These are phyloP conservation scores for Macroteleia sp. DNA, from an alignment of 2,888 invertebrate species.

Conservation along the genomic window DNA sequence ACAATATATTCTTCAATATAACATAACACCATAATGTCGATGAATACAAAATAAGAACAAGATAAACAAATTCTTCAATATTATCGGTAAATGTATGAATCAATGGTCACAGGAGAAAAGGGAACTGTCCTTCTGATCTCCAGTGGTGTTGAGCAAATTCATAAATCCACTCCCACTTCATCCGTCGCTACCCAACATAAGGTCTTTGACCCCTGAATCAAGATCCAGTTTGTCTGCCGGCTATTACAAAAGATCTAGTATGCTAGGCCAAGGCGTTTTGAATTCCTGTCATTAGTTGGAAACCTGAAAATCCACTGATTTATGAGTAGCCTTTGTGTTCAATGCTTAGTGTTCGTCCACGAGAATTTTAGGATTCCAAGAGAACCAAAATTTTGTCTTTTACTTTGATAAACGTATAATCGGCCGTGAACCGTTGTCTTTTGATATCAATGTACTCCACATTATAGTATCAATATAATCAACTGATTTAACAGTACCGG, in stretches of 20 bases:
- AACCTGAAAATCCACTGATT: slow-evolving; percentile 2
- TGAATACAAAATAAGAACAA: too few relatives aligned
- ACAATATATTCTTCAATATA: too few relatives aligned
- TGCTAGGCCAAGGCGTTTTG: slow-evolving; percentile 21
- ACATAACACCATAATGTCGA: too few relatives aligned
- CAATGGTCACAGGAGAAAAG: too few relatives aligned
- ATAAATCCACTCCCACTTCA: slow-evolving; percentile 13
- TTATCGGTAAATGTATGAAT: too few relatives aligned
- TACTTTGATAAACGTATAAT: too few relatives aligned
- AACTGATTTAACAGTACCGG: too few relatives aligned
- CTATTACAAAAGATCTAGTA: slow-evolving; percentile 30
- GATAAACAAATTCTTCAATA: too few relatives aligned
- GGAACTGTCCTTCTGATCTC: too few relatives aligned
- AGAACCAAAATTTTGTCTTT: neutral
- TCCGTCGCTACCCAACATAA: neutral
- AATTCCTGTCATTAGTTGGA: slow-evolving; percentile 19
- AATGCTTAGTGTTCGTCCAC: neutral
- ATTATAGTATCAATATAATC: too few relatives aligned
- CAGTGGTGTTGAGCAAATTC: neutral
- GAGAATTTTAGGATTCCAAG: neutral
- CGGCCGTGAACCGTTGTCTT: too few relatives aligned
- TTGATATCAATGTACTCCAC: too few relatives aligned
- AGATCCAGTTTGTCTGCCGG: slow-evolving; percentile 46
- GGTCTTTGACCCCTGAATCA: slow-evolving; percentile 41
- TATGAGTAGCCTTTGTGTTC: neutral